Evolutionary conservation across 2,888 invertebrate species (phyloP), one percentile per base, ranked within the genome.

Genomic region (Steinernema hermaphroditum): DNA sequence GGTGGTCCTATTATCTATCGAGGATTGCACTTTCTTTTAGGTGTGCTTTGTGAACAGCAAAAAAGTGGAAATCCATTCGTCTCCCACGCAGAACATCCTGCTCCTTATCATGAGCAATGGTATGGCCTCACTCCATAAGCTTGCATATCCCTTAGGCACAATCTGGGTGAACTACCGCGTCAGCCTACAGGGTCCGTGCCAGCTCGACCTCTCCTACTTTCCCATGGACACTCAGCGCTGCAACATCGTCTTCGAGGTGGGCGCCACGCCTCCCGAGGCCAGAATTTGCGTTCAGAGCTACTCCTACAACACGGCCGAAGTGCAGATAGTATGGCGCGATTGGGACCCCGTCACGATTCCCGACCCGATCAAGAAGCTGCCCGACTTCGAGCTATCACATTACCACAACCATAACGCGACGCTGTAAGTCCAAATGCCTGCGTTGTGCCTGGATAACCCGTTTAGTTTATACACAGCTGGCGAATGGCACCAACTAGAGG

Each of bases 141-240:
- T 24, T 8, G 8, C 62, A 2, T 22, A 6, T 32, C 54, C n/a
- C 8, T 16, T 19, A 70, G 86, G 86, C 0, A 85, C 85, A 0
- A 81, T 85, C 14, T 84, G 84, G 84, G 72, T 84, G 6, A 84
- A 84, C 72, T 84, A 80, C 75, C 78, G 86, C 54, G 77, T 77
- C 9, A 68, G 54, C 68, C 46, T 80, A 24, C 74, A 77, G 27
- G 86, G 86, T 0, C 86, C 86, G 0, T 86, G 86, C 72, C 79
- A 81, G 74, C 76, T 86, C 68, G 86, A 86, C 69, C 71, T 78
- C 41, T 76, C 73, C 0, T 75, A 82, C 72, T 84, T 85, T 69
- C 85, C 86, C 12, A 86, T 86, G 86, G 86, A 86, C 73, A 73
- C 81, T n/a, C 86, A 87, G 75, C 80, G 80, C 57, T 86, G 86